Evolutionary conservation across 2,113 vertebrate species (phyloP), one percentile per base, ranked within the genome.

Genomic region (Hipposideros armiger): DNA sequence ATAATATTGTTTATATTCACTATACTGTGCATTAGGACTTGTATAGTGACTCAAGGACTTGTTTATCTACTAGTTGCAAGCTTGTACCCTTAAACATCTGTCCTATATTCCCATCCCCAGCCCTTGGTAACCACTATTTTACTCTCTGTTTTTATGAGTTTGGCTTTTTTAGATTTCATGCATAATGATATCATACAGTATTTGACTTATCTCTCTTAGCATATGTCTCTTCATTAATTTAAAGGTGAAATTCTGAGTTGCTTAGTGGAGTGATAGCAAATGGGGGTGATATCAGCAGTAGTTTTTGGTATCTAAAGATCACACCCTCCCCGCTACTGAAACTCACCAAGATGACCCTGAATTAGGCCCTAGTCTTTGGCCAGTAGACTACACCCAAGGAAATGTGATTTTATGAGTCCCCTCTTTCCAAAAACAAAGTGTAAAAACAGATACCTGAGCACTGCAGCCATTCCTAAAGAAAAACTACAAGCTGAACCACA

Each of bases 211-310:
- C 73, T 78, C n/a, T 66, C 28, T 54, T 24, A 54, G 47, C 60
- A 78, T 32, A 78, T 90, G 87, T 36, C 67, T 62, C 50, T 83
- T 77, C 69, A 32, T 72, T 69, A 83, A 67, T 56, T 50, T 83
- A 85, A 83, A 87, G 32, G 15, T 74, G 45, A 62, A 82, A 94
- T 28, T 74, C 84, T 64, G 58, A 84, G 22, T 84, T 94, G n/a
- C 32, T 69, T 60, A 26, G 11, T 90, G 24, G 11, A 40, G 20
- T 28, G 2, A 66, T 14, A 72, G 32, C 17, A 90, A 90, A 82
- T 24, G 2, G 7, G 4, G 69, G 5, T 47, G 36, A 4, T 42
- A 52, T 1, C 47, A 62, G 15, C 13, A 77, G 17, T 36, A 16
- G 16, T 36, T 32, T 62, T 90, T 32, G 22, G 4, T 52, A 32